Evolutionary conservation across 1,140 invertebrate species (phyloP), one percentile per base, ranked within the genome.

Genomic region (Harpegnathos saltator): DNA sequence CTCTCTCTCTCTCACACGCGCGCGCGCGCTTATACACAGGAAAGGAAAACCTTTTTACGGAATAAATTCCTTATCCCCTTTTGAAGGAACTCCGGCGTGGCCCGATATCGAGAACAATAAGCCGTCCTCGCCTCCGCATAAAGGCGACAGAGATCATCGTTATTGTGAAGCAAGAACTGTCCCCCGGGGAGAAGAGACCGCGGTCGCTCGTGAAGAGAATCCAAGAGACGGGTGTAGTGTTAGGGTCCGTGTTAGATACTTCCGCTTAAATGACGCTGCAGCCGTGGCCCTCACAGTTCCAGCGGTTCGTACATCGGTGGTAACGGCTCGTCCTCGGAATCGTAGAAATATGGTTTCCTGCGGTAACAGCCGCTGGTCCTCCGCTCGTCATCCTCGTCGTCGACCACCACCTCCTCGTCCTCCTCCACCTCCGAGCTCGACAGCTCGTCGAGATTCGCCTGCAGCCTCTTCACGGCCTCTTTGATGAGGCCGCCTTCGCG

Each of bases 401-500:
- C 90, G 38, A 44, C 38, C 38, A 44, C 38, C 22, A 80, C 75
- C 2, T 88, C 89, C 5, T 90, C 91, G 3, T 95, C 94, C n/a
- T 95, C 95, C 38, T 95, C 94, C 11, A 94, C 90, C 14, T 90
- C 89, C 11, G 88, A 87, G 66, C 58, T 81, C 7, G 89, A 83
- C 2, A 86, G 86, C 85, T 93, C 93, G 50, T 93, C 92, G 65
- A 95, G 91, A 66, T 95, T 95, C 54, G 94, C 91, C 87, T 96
- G 95, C 15, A 97, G 91, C 88, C 96, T 94, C 74, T 96, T 95
- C 2, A 97, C 96, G 5, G 96, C 96, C 91, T 97, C 96, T 87
- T 96, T 96, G 52, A 97, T 96, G n/a, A 97, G 93, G 78, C 95
- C 95, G 58, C 96, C 96, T 80, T 96, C 95, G 54, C 95, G 93